phyloP scores from a whole-genome alignment of 1,140 invertebrate species.

The Sitophilus oryzae region DNA sequence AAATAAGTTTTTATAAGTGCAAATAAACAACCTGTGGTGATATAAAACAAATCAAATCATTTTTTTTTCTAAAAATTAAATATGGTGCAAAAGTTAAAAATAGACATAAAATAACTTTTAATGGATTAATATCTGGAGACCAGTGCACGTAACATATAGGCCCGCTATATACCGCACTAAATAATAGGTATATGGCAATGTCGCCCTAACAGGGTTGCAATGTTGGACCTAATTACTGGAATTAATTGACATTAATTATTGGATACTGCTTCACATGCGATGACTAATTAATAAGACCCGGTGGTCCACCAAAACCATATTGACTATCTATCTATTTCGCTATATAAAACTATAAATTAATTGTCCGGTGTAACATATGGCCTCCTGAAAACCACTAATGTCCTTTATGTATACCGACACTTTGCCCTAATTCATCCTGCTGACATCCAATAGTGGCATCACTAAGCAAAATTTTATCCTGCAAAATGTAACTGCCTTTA shows the following conservation, averaged over 20 bases:
- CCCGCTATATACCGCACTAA: conserved; percentile 20
- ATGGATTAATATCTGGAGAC: too few species aligned
- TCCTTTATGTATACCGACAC: conserved; percentile 7
- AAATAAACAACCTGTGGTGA: too few species aligned
- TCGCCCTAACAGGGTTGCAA: conserved; percentile 35
- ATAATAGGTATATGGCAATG: conserved; percentile 36
- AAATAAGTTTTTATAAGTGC: too few species aligned
- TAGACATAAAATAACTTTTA: too few species aligned
- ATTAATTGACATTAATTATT: conserved; percentile 43
- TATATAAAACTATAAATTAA: conserved; percentile 26
- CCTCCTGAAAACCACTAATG: conserved; percentile 16
- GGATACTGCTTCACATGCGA: conserved; percentile 32
- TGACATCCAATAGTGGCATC: not conserved
- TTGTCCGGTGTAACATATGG: conserved; percentile 17
- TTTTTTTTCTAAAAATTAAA: too few species aligned
- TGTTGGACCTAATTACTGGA: conserved; percentile 40
- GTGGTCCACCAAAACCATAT: conserved; percentile 26
- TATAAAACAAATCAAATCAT: too few species aligned
- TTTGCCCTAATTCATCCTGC: conserved; percentile 15
- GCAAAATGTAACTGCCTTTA: not conserved
- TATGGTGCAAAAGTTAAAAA: too few species aligned
- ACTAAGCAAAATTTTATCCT: not conserved
- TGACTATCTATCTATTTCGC: conserved; percentile 22
- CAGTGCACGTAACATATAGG: too few species aligned
- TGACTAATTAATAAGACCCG: conserved; percentile 34